Conservation (phyloP, 2,113 vertebrate species). For the Spea bombifrons region DNA sequence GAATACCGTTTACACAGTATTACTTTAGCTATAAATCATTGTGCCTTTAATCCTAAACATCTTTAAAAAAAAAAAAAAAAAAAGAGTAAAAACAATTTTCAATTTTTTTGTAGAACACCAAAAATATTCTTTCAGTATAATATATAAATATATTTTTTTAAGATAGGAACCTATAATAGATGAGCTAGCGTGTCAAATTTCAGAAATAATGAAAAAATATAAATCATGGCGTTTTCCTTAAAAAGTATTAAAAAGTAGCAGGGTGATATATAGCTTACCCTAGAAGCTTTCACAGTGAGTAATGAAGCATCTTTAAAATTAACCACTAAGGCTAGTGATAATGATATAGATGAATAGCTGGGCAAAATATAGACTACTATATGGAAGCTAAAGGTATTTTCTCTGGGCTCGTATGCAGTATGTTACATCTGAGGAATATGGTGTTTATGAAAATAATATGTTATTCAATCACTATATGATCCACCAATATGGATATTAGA, state of each 20-base stretch:
- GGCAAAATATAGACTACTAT: conserved; percentile 13
- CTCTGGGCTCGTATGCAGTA: too few relatives aligned
- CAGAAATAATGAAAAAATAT: conserved; percentile 45
- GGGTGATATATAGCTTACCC: conserved; percentile 47
- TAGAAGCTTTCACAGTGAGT: conserved; percentile 40
- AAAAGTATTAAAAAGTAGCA: conserved; percentile 51
- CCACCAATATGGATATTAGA: too few relatives aligned
- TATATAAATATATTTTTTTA: not conserved
- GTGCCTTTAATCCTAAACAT: too few relatives aligned
- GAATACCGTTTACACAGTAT: too few relatives aligned
- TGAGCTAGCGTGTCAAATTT: conserved; percentile 40
- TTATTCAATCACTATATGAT: too few relatives aligned
- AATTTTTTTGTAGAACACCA: not conserved
- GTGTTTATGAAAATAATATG: too few relatives aligned
- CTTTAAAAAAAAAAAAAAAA: too few relatives aligned
- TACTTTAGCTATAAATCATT: too few relatives aligned
- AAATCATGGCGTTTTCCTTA: conserved; percentile 50
- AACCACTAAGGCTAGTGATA: conserved; percentile 41
- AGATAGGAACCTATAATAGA: conserved; percentile 46
- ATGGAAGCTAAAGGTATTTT: not conserved
- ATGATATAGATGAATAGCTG: conserved; percentile 52
- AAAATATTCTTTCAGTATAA: not conserved
- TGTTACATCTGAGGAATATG: too few relatives aligned
- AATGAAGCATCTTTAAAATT: conserved; percentile 44
- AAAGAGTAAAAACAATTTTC: too few relatives aligned